Evolutionary conservation across 1,140 invertebrate species (phyloP), one percentile per base, ranked within the genome.

Genomic region (Drosophila mayri): DNA sequence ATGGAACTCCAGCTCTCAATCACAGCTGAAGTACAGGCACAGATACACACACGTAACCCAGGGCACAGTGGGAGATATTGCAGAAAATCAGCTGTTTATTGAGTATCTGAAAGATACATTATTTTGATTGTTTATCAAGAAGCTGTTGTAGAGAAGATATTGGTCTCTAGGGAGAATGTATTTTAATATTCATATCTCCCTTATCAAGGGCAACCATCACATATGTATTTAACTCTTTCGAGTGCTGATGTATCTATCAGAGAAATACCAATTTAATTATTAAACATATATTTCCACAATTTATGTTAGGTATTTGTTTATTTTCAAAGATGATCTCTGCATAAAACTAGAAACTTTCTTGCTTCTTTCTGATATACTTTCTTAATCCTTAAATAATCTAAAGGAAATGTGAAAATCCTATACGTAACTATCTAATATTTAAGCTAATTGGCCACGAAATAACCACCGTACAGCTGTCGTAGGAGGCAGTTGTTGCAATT

Each of bases 401-500:
- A 22, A 22, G 32, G 8, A 54, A 37, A 20, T 52, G 18, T 18
- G 10, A 18, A 12, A 18, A 32, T 0, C n/a, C 7, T 7, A 20
- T 14, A 12, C 11, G 2, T 16, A 35, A 9, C 4, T 22, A 8
- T 25, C 16, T 37, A 22, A 37, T 37, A 22, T 37, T 22, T 16
- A 37, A 22, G 3, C 12, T 25, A 10, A 28, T 20, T 32, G 32
- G 7, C 52, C 14, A 22, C 10, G 11, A 60, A 63, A 28, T n/a
- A 38, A 2, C 54, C 77, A 81, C 57, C 44, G 64, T 64, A 52
- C 30, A n/a, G 14, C 46, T 47, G 62, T 82, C 46, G 84, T 83
- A 55, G 84, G 83, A 80, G 73, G 59, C 70, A 16, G 64, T 50
- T 70, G 54, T 82, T 70, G 68, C 50, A 40, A 71, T 71, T 71